Conservation (phyloP, 2,888 invertebrate genomes). For the Cylindroiulus punctatus region DNA sequence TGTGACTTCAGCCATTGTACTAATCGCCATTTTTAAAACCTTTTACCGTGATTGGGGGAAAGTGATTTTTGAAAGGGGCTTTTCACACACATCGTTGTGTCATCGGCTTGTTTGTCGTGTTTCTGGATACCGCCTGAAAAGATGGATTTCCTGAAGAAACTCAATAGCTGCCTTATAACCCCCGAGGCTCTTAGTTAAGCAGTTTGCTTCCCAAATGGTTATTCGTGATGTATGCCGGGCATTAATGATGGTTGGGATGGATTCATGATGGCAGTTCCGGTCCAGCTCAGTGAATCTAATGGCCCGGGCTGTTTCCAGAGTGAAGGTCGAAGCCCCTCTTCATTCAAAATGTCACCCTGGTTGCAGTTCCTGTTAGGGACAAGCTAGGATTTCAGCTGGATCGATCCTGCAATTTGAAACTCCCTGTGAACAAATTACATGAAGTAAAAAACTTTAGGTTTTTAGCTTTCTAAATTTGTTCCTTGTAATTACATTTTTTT, state of each 20-base stretch:
- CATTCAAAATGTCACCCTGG: background rate
- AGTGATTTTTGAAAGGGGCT: slow-evolving; percentile 5
- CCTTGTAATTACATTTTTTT: too few relatives aligned
- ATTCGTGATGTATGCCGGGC: background rate
- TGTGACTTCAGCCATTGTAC: background rate
- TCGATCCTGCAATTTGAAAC: background rate
- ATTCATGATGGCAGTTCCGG: background rate
- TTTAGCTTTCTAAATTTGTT: too few relatives aligned
- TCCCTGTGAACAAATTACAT: too few relatives aligned
- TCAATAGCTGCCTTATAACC: background rate
- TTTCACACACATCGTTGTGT: background rate
- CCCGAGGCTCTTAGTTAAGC: background rate
- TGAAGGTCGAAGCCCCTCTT: background rate
- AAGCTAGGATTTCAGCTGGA: background rate
- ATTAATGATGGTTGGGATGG: too few relatives aligned
- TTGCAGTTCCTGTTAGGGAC: background rate
- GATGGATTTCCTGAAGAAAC: background rate
- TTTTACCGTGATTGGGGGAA: slow-evolving; percentile 5
- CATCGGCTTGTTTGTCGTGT: background rate
- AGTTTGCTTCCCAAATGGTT: background rate
- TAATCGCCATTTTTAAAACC: slow-evolving; percentile 27
- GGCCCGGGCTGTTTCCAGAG: background rate
- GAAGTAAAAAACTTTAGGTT: too few relatives aligned
- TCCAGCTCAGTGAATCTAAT: background rate
- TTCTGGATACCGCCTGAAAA: background rate